Conservation (phyloP, 2,888 invertebrate genomes). For the Pandemis corylana region DNA sequence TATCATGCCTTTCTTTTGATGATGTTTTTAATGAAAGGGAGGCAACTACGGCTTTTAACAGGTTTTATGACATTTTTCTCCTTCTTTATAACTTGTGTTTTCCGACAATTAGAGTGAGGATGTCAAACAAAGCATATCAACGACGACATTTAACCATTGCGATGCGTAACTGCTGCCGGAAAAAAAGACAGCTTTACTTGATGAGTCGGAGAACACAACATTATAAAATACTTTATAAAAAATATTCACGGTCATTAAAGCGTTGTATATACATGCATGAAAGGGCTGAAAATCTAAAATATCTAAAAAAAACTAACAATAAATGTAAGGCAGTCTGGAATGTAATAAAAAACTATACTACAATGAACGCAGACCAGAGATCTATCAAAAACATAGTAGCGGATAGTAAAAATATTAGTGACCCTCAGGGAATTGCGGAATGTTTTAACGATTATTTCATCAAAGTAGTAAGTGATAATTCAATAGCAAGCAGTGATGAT, state of each 20-base stretch:
- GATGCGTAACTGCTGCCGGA: neutral
- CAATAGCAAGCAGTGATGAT: neutral
- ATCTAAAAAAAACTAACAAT: neutral
- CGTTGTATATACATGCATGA: neutral
- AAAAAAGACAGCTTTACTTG: neutral
- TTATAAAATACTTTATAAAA: neutral
- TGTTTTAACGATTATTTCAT: constrained; percentile 10
- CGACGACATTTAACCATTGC: neutral
- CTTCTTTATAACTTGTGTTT: constrained; percentile 4
- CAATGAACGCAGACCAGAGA: neutral
- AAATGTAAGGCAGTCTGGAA: constrained; percentile 4
- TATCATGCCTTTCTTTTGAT: neutral
- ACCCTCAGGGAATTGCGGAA: constrained; percentile 4
- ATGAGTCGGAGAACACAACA: neutral
- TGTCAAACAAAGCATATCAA: neutral
- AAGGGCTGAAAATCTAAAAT: neutral
- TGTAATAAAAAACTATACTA: neutral
- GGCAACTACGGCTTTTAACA: neutral
- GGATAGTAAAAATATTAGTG: neutral
- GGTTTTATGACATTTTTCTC: neutral
- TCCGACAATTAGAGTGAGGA: neutral
- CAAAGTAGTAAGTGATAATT: constrained; percentile 7
- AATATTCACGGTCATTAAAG: neutral
- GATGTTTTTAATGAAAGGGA: neutral
- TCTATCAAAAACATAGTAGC: neutral